Evolutionary conservation across 2,113 vertebrate genomes (phyloP).

Genomic region (Atherinomorus stipes): DNA sequence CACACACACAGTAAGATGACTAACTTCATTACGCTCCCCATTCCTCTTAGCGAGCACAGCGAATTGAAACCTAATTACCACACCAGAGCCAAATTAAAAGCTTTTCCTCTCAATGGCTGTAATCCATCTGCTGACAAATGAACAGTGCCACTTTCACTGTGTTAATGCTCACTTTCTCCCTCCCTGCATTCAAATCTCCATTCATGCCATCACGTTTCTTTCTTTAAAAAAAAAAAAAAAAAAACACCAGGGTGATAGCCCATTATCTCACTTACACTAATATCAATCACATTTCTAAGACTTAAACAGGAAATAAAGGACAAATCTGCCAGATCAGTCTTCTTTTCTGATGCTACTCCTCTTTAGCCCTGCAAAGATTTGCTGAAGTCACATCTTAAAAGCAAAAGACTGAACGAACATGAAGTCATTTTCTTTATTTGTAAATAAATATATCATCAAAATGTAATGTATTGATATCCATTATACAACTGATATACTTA

Average conservation of each 20-base stretch:
- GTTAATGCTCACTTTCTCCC: constrained; percentile 49
- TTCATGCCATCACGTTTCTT: constrained; percentile 55
- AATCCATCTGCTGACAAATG: constrained; percentile 79
- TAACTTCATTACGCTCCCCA: constrained; percentile 81
- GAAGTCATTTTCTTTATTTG: no score
- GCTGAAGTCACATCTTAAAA: constrained; percentile 28
- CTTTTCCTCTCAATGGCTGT: constrained; percentile 79
- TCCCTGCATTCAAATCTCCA: constrained; percentile 53
- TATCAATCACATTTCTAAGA: constrained; percentile 45
- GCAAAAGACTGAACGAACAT: constrained; percentile 17
- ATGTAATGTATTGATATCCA: no score
- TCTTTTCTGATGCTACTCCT: constrained; percentile 10
- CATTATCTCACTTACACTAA: constrained; percentile 46
- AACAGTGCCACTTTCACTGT: constrained; percentile 62
- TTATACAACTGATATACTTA: no score
- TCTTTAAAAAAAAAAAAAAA: constrained; percentile 20
- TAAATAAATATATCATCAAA: no score
- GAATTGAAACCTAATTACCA: constrained; percentile 83
- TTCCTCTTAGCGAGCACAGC: constrained; percentile 77
- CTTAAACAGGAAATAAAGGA: constrained; percentile 13
- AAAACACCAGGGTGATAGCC: constrained; percentile 45
- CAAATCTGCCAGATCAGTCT: constrained; percentile 25
- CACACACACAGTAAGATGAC: constrained; percentile 68
- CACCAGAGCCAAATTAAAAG: constrained; percentile 83
- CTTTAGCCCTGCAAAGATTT: constrained; percentile 52